Base-by-base conservation (phyloP, 2,113 vertebrate species). In the Greenwoodochromis staneri region DNA sequence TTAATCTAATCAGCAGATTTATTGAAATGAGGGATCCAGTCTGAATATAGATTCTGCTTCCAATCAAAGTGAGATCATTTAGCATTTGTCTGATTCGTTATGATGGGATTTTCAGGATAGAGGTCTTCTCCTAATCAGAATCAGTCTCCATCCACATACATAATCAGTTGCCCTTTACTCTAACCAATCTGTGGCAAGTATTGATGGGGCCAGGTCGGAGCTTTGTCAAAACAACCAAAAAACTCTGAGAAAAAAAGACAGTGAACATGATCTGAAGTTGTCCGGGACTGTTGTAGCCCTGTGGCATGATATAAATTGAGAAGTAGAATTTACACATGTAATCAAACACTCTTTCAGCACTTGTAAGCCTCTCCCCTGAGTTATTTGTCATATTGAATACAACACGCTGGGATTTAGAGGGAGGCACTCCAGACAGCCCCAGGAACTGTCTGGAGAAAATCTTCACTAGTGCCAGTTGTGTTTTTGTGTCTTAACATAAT, bases 121-220 rank as follows among this genome's bases (percentile, higher is more conserved):
- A 76, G n/a, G 59, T 78, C n/a, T 76, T 83, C 61, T 76, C 3
- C 12, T 63, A 27, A 71, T 76, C 36, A 66, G 49, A 38, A 76
- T 81, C 81, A 31, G 61, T 51, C 71, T 80, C 27, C 71, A 83
- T 91, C 63, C 82, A 69, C 34, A 91, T 42, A 53, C 71, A 84
- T 85, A 66, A 90, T 88, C 66, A 84, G 45, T 19, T 61, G 87
- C 91, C 83, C 80, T 91, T 92, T 87, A 76, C 78, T 87, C 78
- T 24, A 51, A 87, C 11, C 29, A 57, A 83, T 84, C 89, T 24
- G 81, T 84, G 66, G 9, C 14, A 57, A n/a, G 38, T 83, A 76
- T 82, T 82, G 91, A 90, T 24, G 27, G 6, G 1, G 31, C 31
- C 57, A 16, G 27, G 14, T 71, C 13, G 2, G 42, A 88, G 80